Evolutionary conservation across 1,140 invertebrate species (phyloP), one percentile per base, ranked within the genome.

Genomic region (Caenorhabditis elegans): DNA sequence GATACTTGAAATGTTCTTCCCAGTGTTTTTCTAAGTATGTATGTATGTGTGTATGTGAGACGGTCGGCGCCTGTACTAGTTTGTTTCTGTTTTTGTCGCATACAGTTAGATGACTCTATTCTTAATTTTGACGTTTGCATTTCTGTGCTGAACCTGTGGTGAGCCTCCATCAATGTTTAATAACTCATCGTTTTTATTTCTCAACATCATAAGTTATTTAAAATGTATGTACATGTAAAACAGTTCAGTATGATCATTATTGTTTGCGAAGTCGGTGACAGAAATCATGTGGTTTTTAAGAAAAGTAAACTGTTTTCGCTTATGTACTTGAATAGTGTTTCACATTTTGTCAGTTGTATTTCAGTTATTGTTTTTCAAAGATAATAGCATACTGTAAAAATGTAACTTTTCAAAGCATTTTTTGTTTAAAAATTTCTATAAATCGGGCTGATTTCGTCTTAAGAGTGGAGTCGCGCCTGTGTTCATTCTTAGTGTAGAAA

Each of bases 221-320:
- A n/a, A n/a, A n/a, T n/a, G n/a, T n/a, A n/a, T n/a, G n/a, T n/a
- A n/a, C n/a, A n/a, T n/a, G n/a, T 53, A 22, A 70, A 70, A 39
- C 31, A 60, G 53, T 60, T 60, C 53, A 60, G 34, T 70, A 22
- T 70, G 60, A 70, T 70, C 60, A 70, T 5, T 43, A 8, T 70
- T 43, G 60, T 39, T 11, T 70, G 60, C n/a, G 15, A 43, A 43
- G 15, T 5, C 5, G 15, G 15, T 22, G 13, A 36, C 11, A n/a
- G 11, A 4, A 70, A 70, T 70, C 60, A 70, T 70, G 60, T 70
- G 60, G 34, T 70, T 70, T 60, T 70, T 22, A n/a, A 22, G 34
- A 70, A 70, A 70, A 70, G 60, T 70, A 70, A 70, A 70, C 60
- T 36, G 60, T 70, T 36, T 70, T 39, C 43, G 60, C 34, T 70